Evolutionary conservation across 2,797 vertebrate genomes (phyloP).

Genomic region (Falco naumanni): DNA sequence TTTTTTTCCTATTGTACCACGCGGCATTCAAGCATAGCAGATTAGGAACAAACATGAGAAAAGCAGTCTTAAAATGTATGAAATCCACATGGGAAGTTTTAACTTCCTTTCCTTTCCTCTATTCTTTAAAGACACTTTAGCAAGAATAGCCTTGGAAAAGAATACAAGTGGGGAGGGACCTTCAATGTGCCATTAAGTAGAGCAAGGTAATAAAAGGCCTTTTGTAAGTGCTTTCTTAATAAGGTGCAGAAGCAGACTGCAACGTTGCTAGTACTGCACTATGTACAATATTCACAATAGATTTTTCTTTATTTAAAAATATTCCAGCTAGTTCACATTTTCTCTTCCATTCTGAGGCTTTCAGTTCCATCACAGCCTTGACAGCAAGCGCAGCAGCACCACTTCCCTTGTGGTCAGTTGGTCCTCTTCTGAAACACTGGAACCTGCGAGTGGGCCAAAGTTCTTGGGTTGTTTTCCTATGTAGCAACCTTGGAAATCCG

Average conservation of each 20-base stretch:
- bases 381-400: slow-evolving; percentile 72
- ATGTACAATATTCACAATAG: slow-evolving; percentile 90
- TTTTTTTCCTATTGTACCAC: slow-evolving; percentile 78
- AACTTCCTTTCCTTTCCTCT: slow-evolving; percentile 67
- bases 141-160: slow-evolving; percentile 62
- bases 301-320: slow-evolving; percentile 70
- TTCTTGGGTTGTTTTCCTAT: slow-evolving; percentile 44
- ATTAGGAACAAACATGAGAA: slow-evolving; percentile 78
- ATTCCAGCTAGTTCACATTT: slow-evolving; percentile 86
- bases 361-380: slow-evolving; percentile 76
- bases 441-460: slow-evolving; percentile 70
- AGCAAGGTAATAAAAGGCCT: slow-evolving; percentile 79
- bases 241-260: slow-evolving; percentile 92
- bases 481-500: slow-evolving; percentile 68
- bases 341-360: slow-evolving; percentile 78
- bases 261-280: slow-evolving; percentile 81
- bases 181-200: slow-evolving; percentile 75
- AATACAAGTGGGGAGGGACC: slow-evolving; percentile 46
- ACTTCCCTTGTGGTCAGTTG: slow-evolving; percentile 67
- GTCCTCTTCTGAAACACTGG: slow-evolving; percentile 74
- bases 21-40: slow-evolving; percentile 82
- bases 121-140: slow-evolving; percentile 63
- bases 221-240: slow-evolving; percentile 85
- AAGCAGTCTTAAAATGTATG: slow-evolving; percentile 79
- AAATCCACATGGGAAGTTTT: slow-evolving; percentile 71